A percentile compares a stretch with the other conserved stretches of the same genome.
Evolutionary conservation across 2,113 vertebrate genomes (phyloP).

Genomic region (Coptodon bakossiorum): DNA sequence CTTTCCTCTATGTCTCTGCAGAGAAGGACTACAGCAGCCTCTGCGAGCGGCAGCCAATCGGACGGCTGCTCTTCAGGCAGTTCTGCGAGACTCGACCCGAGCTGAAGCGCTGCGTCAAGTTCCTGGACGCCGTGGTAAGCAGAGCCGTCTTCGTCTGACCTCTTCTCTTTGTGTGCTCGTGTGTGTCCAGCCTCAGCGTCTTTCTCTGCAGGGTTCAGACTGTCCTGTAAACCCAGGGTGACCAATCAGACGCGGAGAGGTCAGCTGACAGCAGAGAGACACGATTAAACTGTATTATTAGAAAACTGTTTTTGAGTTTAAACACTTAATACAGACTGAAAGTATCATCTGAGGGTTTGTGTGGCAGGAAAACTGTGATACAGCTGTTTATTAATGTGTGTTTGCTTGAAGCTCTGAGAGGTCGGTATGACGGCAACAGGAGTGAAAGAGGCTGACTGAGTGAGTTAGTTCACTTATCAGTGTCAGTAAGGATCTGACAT

Average conservation of each 20-base stretch:
- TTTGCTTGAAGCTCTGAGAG: neutral
- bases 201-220: neutral
- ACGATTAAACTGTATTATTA: neutral
- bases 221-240: neutral
- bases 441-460: neutral
- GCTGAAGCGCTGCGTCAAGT: conserved; percentile 82
- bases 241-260: neutral
- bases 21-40: conserved; percentile 92
- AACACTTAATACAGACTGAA: neutral
- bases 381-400: neutral
- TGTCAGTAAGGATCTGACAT: neutral
- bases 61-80: conserved; percentile 85
- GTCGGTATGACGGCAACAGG: accelerated
- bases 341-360: neutral
- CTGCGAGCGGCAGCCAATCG: conserved; percentile 92
- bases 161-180: neutral
- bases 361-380: neutral
- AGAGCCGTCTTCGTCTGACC: neutral
- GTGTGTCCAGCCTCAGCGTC: neutral
- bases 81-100: conserved; percentile 90
- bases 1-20: conserved; percentile 23
- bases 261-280: neutral
- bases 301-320: neutral
- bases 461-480: neutral
- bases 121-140: conserved; percentile 92